Evolutionary conservation across 2,113 vertebrate species (phyloP).

Genomic region (Xenotilapia flavipinnis): DNA sequence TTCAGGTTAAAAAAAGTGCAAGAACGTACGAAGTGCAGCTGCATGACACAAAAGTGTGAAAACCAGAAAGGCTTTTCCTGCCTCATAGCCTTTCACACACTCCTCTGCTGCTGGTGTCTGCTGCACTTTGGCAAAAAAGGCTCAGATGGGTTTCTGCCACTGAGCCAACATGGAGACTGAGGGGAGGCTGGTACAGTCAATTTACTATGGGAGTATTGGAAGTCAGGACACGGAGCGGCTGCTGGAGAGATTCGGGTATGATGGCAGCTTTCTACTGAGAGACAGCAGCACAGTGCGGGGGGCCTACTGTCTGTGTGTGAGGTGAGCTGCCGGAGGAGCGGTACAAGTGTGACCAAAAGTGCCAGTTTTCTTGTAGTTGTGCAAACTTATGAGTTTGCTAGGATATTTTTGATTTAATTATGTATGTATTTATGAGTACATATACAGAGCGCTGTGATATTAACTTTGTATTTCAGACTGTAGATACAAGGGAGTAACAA

Average conservation of each 20-base stretch:
- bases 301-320: slow-evolving; percentile 68
- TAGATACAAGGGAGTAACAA: not conserved
- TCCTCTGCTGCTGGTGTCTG: not conserved
- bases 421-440: not conserved
- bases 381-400: not conserved
- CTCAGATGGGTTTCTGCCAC: not conserved
- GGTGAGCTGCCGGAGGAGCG: slow-evolving; percentile 41
- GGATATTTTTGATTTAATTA: not conserved
- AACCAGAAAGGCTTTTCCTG: slow-evolving; percentile 47
- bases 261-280: slow-evolving; percentile 68
- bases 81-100: not conserved
- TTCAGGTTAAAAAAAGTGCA: not conserved
- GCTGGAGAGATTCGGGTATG: slow-evolving; percentile 56
- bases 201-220: slow-evolving; percentile 63
- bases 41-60: slow-evolving; percentile 47
- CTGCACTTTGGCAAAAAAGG: not conserved
- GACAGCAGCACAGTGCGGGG: slow-evolving; percentile 65
- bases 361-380: not conserved
- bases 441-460: rapidly evolving
- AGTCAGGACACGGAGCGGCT: slow-evolving; percentile 54
- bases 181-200: slow-evolving; percentile 15
- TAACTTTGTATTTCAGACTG: not conserved
- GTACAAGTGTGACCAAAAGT: not conserved
- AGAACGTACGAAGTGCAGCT: not conserved
- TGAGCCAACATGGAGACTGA: slow-evolving; percentile 39